Base-by-base conservation (phyloP, 35 echinoderm and acorn worm genomes). In the Apostichopus parvimensis region DNA sequence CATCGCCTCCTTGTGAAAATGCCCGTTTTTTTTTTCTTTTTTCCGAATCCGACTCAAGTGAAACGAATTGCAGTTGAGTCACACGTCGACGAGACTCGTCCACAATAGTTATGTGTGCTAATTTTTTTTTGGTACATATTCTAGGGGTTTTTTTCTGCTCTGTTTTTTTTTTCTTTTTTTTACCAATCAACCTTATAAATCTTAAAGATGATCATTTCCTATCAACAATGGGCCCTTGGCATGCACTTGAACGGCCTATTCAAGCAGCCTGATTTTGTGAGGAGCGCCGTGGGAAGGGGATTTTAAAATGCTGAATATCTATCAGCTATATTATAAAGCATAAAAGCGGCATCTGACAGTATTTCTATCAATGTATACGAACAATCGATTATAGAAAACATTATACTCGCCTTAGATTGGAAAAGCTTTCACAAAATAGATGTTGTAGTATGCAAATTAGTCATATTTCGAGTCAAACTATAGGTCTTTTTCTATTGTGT, bases 1-100 rank as follows among this genome's bases (percentile, higher is more conserved):
- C 45, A 82, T 45, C 34, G 9, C 79, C 79, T 82, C 79, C 54
- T 82, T 17, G 52, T 8, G 52, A 55, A 55, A 82, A 6, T 82
- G 15, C 52, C 34, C 34, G 34, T 26, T 54, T 82, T 54, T 55
- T 20, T 53, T 54, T 55, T 0, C 18, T 18, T 54, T 82, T 11
- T 82, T 11, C 45, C 79, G 21, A 14, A 17, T 56, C 5, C 45
- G 55, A 82, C 18, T 17, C 45, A 82, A 82, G 22, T 45, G 45
- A 56, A 54, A 82, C 79, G 79, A 34, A 14, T 82, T 82, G 28
- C 79, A 8, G 45, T 45, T 56, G 45, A 82, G 79, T 82, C 79
- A 15, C 52, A 13, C 45, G 25, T 68, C 64, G 11, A 68, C 34
- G 34, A 45, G 34, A 45, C 34, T 45, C 34, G 34, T 4, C 2